These are phyloP conservation scores for Hipposideros armiger DNA, from an alignment of 2,113 vertebrate genomes.

Conservation along the genomic window DNA sequence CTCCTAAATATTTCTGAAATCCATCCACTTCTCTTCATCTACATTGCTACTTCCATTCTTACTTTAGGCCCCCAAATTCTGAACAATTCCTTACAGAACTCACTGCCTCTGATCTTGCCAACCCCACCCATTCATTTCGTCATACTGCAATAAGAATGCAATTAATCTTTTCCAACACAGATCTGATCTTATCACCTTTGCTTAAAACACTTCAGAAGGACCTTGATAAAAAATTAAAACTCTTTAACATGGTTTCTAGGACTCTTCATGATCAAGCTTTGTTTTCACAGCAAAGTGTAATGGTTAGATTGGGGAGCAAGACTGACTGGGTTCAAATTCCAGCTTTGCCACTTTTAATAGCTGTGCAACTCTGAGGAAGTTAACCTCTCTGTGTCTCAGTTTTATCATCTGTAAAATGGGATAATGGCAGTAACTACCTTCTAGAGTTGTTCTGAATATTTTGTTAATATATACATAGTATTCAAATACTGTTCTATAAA, in stretches of 20 bases:
- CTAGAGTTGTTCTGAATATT: conserved; percentile 1
- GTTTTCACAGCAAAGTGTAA: not conserved
- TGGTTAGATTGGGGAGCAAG: not conserved
- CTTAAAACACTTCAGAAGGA: conserved; percentile 55
- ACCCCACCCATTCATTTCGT: not conserved
- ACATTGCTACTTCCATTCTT: not conserved
- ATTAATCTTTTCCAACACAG: conserved; percentile 5
- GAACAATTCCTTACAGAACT: not conserved
- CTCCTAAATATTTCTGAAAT: not conserved
- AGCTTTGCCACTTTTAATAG: not conserved
- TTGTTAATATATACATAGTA: not conserved
- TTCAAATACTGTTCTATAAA: not conserved
- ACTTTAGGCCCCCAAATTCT: not conserved
- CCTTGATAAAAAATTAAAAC: not conserved
- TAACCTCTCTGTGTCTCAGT: not conserved
- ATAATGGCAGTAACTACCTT: not conserved
- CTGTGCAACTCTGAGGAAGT: not conserved
- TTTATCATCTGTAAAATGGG: conserved; percentile 49
- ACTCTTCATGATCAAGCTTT: conserved; percentile 1
- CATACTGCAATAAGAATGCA: not conserved
- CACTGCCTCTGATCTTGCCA: not conserved
- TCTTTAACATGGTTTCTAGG: conserved; percentile 42
- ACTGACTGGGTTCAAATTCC: conserved; percentile 9
- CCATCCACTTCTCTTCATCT: not conserved
- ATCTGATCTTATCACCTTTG: conserved; percentile 40